phyloP scores from a whole-genome alignment of 1,140 invertebrate genomes.

The Tetragnatha versicolor region DNA sequence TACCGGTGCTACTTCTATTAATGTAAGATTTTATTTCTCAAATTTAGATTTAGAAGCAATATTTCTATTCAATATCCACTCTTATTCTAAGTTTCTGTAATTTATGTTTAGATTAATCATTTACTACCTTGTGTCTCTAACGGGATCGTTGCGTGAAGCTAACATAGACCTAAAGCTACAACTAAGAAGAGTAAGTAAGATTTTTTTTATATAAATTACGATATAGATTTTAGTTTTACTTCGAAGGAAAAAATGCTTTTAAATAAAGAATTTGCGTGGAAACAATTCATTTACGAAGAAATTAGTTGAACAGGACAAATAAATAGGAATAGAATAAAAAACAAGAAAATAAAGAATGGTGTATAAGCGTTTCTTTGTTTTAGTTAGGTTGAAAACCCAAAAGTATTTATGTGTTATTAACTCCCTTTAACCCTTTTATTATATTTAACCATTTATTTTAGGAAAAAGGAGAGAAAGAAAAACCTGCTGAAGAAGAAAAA shows the following conservation, averaged over 20 bases:
- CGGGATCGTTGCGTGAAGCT: constrained; percentile 86
- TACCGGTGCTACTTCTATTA: constrained; percentile 89
- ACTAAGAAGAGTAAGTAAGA: constrained; percentile 59
- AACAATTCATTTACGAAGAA: too few species aligned
- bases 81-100: neutral
- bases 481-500: constrained; percentile 27
- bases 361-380: too few species aligned
- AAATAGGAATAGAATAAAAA: too few species aligned
- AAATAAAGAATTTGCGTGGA: too few species aligned
- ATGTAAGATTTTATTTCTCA: constrained; percentile 65
- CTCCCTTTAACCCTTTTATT: neutral
- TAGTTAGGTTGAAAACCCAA: too few species aligned
- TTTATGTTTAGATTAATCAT: constrained; percentile 76
- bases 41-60: neutral
- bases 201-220: too few species aligned
- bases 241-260: too few species aligned
- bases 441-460: neutral
- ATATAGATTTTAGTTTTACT: too few species aligned
- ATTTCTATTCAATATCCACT: constrained; percentile 18
- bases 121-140: constrained; percentile 92
- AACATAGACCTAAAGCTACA: constrained; percentile 88
- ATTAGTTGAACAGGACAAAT: too few species aligned
- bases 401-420: too few species aligned
- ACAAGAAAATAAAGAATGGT: too few species aligned
- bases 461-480: constrained; percentile 46